phyloP scores from a whole-genome alignment of 2,113 vertebrate species.

The Triplophysa dalaica region DNA sequence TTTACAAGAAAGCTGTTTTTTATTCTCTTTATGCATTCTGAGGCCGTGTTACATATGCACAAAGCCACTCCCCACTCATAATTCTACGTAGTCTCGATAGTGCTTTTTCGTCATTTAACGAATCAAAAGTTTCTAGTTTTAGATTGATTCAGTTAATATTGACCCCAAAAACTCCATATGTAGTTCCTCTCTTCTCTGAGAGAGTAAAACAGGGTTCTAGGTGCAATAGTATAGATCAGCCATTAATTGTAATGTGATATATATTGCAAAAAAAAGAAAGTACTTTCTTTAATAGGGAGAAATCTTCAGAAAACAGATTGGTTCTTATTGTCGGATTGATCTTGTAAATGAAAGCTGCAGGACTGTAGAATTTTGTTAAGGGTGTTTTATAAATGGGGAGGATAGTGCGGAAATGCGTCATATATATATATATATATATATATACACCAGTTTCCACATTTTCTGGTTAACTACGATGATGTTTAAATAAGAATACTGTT shows the following conservation, averaged over 20 bases:
- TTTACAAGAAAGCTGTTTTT: too few species aligned
- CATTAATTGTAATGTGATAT: constrained; percentile 37
- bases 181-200: constrained; percentile 1
- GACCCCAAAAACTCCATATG: constrained; percentile 16
- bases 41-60: not conserved
- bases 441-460: not conserved
- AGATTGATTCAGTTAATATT: constrained; percentile 31
- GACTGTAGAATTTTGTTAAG: constrained; percentile 1
- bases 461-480: constrained; percentile 31
- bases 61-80: not conserved
- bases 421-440: constrained; percentile 1
- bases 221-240: constrained; percentile 27
- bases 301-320: constrained; percentile 5
- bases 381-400: constrained; percentile 17
- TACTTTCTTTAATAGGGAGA: constrained; percentile 33
- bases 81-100: not conserved
- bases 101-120: constrained; percentile 14
- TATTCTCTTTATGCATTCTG: too few species aligned
- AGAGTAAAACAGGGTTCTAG: constrained; percentile 24
- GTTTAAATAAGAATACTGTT: constrained; percentile 17
- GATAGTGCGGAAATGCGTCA: not conserved
- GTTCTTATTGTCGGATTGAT: constrained; percentile 31
- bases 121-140: constrained; percentile 12
- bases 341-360: constrained; percentile 21
- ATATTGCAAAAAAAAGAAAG: constrained; percentile 30